These are phyloP conservation scores for Dromius quadrimaculatus DNA, from an alignment of 2,888 invertebrate species.

Conservation along the genomic window DNA sequence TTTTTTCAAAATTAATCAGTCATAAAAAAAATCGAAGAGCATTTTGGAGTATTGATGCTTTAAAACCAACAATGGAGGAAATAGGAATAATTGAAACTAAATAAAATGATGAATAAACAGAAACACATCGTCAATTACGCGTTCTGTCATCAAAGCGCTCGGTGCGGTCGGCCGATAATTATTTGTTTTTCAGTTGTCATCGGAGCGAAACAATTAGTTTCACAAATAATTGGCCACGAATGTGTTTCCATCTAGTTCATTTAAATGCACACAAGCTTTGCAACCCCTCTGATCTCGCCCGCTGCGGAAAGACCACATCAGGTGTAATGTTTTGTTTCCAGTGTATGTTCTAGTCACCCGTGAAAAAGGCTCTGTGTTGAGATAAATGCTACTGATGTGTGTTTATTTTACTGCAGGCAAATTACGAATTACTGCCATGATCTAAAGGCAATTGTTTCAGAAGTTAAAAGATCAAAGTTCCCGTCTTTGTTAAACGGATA, in stretches of 20 bases:
- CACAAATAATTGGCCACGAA: conserved; percentile 43
- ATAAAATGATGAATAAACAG: conserved; percentile 34
- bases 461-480: too few species aligned
- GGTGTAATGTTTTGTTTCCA: conserved; percentile 26
- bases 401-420: conserved; percentile 9
- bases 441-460: too few species aligned
- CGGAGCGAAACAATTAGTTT: conserved; percentile 46
- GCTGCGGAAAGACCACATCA: conserved; percentile 12
- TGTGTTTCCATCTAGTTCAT: conserved; percentile 19
- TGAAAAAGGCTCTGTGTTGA: conserved; percentile 17
- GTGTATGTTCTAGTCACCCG: conserved; percentile 18
- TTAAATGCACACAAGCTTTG: conserved; percentile 7
- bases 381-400: conserved; percentile 2
- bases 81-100: too few species aligned
- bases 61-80: too few species aligned
- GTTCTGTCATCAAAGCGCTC: conserved; percentile 19
- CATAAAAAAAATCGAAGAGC: too few species aligned
- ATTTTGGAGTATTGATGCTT: too few species aligned
- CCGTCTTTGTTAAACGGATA: too few species aligned
- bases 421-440: too few species aligned
- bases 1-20: too few species aligned
- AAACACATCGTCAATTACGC: conserved; percentile 32
- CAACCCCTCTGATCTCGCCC: conserved; percentile 14
- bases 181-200: conserved; percentile 47
- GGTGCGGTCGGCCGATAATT: conserved; percentile 22